Conservation (phyloP, 2,113 vertebrate species). For the Passerina amoena region DNA sequence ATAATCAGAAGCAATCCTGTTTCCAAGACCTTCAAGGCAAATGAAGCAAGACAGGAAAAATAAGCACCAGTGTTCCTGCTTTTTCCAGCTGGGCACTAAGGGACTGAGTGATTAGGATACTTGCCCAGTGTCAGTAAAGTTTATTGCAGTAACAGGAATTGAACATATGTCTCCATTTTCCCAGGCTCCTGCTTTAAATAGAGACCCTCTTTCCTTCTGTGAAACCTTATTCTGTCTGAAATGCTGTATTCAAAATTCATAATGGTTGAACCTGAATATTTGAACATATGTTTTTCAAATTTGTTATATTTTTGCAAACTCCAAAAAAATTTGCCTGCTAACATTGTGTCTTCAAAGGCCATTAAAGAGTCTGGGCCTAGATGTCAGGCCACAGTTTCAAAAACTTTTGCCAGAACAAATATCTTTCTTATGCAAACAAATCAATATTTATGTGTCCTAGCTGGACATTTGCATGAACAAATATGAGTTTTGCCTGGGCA, state of each 20-base stretch:
- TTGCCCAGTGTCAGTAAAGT: not conserved
- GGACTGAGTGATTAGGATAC: not conserved
- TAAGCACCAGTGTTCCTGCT: not conserved
- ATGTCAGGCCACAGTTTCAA: conserved; percentile 5
- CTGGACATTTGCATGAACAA: conserved; percentile 60
- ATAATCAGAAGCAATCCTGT: not conserved
- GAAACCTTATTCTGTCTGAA: conserved; percentile 28
- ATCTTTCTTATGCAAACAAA: conserved; percentile 29
- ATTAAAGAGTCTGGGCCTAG: not conserved
- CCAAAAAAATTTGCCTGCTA: not conserved
- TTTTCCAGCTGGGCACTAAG: not conserved
- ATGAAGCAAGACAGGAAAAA: conserved; percentile 33
- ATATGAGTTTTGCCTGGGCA: conserved; percentile 36
- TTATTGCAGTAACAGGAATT: conserved; percentile 13
- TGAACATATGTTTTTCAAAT: not conserved
- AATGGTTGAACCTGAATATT: not conserved
- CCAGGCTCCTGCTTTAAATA: not conserved
- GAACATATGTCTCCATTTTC: conserved; percentile 4
- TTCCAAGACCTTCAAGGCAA: conserved; percentile 4
- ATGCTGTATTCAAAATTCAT: not conserved
- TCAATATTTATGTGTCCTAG: conserved; percentile 47
- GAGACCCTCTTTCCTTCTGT: conserved; percentile 6
- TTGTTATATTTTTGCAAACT: not conserved
- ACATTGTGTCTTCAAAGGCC: not conserved
- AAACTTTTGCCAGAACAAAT: conserved; percentile 48